These are phyloP conservation scores for Platerodrilus igneus DNA, from an alignment of 2,888 invertebrate species.

Conservation along the genomic window DNA sequence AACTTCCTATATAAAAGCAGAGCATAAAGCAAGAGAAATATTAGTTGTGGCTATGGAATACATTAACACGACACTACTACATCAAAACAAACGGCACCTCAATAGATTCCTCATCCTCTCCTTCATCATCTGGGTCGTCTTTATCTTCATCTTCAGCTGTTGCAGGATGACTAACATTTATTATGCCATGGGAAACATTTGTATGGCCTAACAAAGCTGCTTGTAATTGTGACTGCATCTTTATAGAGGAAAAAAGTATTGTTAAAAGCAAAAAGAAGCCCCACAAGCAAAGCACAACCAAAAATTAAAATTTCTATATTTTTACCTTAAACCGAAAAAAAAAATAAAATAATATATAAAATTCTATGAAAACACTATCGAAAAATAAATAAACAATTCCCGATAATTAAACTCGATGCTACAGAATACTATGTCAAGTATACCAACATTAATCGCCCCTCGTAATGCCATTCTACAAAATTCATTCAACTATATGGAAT, in stretches of 20 bases:
- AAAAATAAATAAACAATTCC: too few species aligned
- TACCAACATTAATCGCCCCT: too few species aligned
- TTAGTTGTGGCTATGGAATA: not conserved
- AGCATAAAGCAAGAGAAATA: not conserved
- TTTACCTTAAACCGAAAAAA: too few species aligned
- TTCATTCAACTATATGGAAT: too few species aligned
- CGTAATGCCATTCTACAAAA: too few species aligned
- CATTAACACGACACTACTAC: slow-evolving; percentile 8
- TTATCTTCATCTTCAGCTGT: slow-evolving; percentile 44
- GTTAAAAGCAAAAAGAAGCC: slow-evolving; percentile 14
- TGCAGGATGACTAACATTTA: too few species aligned
- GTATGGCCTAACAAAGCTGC: slow-evolving; percentile 47
- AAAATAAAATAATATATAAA: too few species aligned
- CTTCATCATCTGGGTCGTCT: slow-evolving; percentile 54
- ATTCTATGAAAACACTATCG: too few species aligned
- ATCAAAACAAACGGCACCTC: slow-evolving; percentile 45
- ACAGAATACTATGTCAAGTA: too few species aligned
- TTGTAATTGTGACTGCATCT: slow-evolving; percentile 49
- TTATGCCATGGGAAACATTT: slow-evolving; percentile 37
- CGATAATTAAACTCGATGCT: too few species aligned
- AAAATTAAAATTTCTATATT: too few species aligned
- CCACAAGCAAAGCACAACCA: too few species aligned
- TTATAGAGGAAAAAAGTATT: slow-evolving; percentile 28
- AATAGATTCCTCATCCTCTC: slow-evolving; percentile 55
- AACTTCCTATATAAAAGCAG: slow-evolving; percentile 35